Percentiles rank a stretch among this genome's conserved stretches.
Conservation (phyloP, 2,113 vertebrate genomes). For the Corapipo altera region DNA sequence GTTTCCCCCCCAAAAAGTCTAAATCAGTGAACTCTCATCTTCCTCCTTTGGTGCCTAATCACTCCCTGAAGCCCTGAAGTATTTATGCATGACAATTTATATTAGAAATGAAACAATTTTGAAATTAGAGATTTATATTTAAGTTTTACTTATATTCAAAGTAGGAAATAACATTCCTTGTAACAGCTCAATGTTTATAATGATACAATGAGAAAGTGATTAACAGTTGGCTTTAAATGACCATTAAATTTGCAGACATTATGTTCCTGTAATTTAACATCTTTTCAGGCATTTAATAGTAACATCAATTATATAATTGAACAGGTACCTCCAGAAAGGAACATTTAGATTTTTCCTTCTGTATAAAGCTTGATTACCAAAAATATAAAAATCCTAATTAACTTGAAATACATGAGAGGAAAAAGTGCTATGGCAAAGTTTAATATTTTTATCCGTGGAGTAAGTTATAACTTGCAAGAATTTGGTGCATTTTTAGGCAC, state of each 20-base stretch:
- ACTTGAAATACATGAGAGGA: background rate
- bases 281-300: background rate
- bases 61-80: background rate
- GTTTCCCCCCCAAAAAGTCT: background rate
- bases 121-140: background rate
- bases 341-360: background rate
- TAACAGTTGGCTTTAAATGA: slow-evolving; percentile 55
- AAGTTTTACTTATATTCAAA: slow-evolving; percentile 68
- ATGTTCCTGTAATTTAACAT: slow-evolving; percentile 32
- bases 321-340: slow-evolving; percentile 33
- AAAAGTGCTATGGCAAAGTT: slow-evolving; percentile 46
- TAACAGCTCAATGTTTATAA: slow-evolving; percentile 30
- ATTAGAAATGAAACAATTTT: slow-evolving; percentile 28
- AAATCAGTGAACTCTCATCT: background rate
- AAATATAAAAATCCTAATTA: slow-evolving; percentile 49
- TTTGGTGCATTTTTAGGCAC: slow-evolving; percentile 62
- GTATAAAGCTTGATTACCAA: slow-evolving; percentile 65
- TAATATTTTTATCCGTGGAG: slow-evolving; percentile 23
- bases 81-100: background rate
- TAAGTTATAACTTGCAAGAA: slow-evolving; percentile 10
- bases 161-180: slow-evolving; percentile 60
- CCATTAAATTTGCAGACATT: slow-evolving; percentile 24
- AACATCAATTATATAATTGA: slow-evolving; percentile 30
- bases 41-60: background rate
- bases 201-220: slow-evolving; percentile 37